Evolutionary conservation across 1,140 invertebrate genomes (phyloP), one percentile per base, ranked within the genome.

Genomic region (Belonocnema kinseyi): DNA sequence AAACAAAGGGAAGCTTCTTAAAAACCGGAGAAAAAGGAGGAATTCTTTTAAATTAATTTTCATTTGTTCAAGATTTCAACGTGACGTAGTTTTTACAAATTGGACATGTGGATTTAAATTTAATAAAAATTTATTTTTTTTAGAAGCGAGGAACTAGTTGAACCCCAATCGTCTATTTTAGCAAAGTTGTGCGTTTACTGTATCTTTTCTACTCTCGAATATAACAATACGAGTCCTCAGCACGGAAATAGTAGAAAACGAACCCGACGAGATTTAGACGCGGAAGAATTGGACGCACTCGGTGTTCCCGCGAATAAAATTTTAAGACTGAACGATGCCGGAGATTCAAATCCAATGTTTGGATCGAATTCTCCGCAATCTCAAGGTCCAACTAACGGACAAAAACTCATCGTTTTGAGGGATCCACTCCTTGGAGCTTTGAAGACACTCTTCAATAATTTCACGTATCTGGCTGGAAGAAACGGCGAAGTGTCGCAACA

Each of bases 401-500:
- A 91, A 66, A 91, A 91, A 56, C 88, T 88, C 12, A 79, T 91
- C 52, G 72, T 87, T n/a, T 83, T 95, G 17, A 93, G 93, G 79
- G 95, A 95, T 78, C 93, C 95, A 10, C 87, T 95, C 13, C 88
- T 93, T 52, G 90, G 90, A 2, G 93, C 94, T 26, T 85, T 95
- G 2, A 93, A 94, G 75, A 92, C 93, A 78, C 88, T 97, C 5
- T 96, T 96, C 82, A 93, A 93, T 26, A 93, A 94, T 61, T 96
- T 97, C 80, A 92, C 94, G 13, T 93, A 95, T 74, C 93, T 97
- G 17, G 94, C 95, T n/a, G 93, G 93, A 16, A 94, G 95, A 82
- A 95, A 96, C 80, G 94, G 94, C 0, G 94, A 95, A 79, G 92
- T 98, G 0, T 96, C 96, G 16, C 96, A 96, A 72, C 95, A 97